Percentiles rank a stretch among this genome's conserved stretches.
Evolutionary conservation across 2,113 vertebrate genomes (phyloP).

Genomic region (Dipodomys ordii): DNA sequence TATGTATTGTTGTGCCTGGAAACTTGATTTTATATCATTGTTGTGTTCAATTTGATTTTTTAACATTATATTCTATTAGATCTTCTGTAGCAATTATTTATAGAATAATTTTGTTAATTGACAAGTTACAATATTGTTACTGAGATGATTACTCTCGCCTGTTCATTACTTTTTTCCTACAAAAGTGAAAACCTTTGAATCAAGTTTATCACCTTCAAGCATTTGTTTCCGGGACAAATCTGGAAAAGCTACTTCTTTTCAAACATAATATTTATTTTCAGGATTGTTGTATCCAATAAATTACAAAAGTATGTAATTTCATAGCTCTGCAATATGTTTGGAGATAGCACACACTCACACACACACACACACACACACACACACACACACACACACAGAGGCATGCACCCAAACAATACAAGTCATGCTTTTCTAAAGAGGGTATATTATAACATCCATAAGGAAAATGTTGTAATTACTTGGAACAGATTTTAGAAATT

Average conservation of each 20-base stretch:
- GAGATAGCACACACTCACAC: neutral
- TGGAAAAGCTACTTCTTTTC: neutral
- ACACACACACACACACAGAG: neutral
- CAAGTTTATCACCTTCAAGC: neutral
- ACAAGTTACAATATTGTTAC: neutral
- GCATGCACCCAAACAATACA: neutral
- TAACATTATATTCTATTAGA: neutral
- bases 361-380: rapidly evolving
- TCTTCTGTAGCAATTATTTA: slow-evolving; percentile 8
- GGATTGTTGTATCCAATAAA: neutral
- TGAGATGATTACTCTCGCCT: neutral
- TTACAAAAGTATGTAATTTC: neutral
- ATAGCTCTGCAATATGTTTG: neutral
- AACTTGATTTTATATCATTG: neutral
- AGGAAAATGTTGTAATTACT: neutral
- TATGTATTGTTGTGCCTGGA: neutral
- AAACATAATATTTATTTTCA: neutral
- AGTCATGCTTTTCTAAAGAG: neutral
- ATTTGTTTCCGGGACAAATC: neutral
- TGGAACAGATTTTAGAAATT: neutral
- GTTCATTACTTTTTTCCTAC: neutral
- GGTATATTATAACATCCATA: neutral
- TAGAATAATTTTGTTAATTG: slow-evolving; percentile 30
- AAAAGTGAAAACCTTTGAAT: neutral
- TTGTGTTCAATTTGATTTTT: neutral